phyloP scores from a whole-genome alignment of 1,140 invertebrate genomes.

The Bradynema listronoti region DNA sequence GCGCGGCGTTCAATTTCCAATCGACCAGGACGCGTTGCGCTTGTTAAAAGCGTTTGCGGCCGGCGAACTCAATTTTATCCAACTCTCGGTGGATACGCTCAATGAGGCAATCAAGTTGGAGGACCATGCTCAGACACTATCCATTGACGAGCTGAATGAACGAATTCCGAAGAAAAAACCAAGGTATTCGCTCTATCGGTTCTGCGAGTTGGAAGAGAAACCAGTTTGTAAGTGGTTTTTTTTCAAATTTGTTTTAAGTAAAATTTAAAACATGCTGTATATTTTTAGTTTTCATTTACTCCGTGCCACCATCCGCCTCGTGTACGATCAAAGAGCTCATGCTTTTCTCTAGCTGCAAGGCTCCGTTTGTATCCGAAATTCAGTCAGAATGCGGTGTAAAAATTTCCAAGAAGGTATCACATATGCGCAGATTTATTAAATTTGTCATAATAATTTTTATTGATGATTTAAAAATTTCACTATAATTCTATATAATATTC shows the following conservation, averaged over 20 bases:
- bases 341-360: slow-evolving; percentile 55
- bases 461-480: slow-evolving; percentile 1
- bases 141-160: slow-evolving; percentile 28
- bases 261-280: not conserved
- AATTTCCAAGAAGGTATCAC: slow-evolving; percentile 52
- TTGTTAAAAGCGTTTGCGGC: slow-evolving; percentile 65
- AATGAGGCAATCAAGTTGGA: slow-evolving; percentile 58
- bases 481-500: no score
- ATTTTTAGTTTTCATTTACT: slow-evolving; percentile 56
- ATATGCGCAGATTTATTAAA: not conserved
- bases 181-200: slow-evolving; percentile 50
- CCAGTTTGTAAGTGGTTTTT: slow-evolving; percentile 38
- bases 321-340: slow-evolving; percentile 57
- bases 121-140: slow-evolving; percentile 22
- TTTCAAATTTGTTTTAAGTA: not conserved
- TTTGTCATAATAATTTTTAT: slow-evolving; percentile 11
- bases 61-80: slow-evolving; percentile 65
- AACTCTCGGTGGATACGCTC: slow-evolving; percentile 58
- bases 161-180: slow-evolving; percentile 53
- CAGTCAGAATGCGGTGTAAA: slow-evolving; percentile 42
- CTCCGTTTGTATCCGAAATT: slow-evolving; percentile 48
- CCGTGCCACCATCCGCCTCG: slow-evolving; percentile 49
- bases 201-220: slow-evolving; percentile 36
- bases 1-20: slow-evolving; percentile 81
- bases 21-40: slow-evolving; percentile 72